These are phyloP conservation scores for Gnathonemus echidnorhynchus DNA, from an alignment of 2,113 vertebrate species.

Conservation along the genomic window DNA sequence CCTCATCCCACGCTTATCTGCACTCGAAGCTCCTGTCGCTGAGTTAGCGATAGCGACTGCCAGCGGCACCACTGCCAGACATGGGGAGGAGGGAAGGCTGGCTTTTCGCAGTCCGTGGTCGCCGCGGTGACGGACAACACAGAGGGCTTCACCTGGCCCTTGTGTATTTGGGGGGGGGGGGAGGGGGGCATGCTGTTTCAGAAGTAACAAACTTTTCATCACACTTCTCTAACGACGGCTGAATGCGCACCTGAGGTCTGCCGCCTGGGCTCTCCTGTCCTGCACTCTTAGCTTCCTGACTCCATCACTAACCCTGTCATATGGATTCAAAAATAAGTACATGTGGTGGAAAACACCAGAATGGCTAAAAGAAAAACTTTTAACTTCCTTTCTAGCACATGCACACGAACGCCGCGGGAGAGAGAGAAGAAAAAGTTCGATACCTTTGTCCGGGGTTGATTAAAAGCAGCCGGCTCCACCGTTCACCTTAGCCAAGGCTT, in stretches of 20 bases:
- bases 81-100: constrained; percentile 38
- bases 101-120: not conserved
- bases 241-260: not conserved
- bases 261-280: not conserved
- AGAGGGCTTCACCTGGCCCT: constrained; percentile 12
- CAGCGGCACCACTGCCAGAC: constrained; percentile 51
- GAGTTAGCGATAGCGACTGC: constrained; percentile 49
- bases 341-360: not conserved
- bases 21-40: constrained; percentile 47
- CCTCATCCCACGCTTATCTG: constrained; percentile 13
- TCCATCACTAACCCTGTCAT: not conserved
- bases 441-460: constrained; percentile 5
- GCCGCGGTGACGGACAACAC: not conserved
- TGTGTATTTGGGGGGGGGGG: not conserved
- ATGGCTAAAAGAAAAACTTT: not conserved
- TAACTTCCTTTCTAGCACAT: not conserved
- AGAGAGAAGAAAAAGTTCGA: not conserved
- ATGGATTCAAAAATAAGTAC: not conserved
- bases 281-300: not conserved
- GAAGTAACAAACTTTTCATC: not conserved
- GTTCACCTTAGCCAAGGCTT: constrained; percentile 32
- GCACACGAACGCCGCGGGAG: not conserved
- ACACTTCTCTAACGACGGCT: not conserved
- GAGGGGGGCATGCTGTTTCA: not conserved
- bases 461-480: constrained; percentile 34